Evolutionary conservation across 2,797 vertebrate genomes (phyloP).

Genomic region (Margarornis squamiger): DNA sequence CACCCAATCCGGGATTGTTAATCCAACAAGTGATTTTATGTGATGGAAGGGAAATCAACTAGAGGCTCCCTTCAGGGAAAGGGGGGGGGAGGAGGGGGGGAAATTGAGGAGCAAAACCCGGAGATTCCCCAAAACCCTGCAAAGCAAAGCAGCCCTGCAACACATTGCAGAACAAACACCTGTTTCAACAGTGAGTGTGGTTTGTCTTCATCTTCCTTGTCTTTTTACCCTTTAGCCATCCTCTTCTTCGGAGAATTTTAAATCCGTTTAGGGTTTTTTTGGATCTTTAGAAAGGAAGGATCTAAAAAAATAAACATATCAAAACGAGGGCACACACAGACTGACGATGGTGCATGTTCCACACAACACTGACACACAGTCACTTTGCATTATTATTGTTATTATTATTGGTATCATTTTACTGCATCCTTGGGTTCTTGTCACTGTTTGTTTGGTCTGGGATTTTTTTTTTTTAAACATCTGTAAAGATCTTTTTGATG

Average conservation of each 20-base stretch:
- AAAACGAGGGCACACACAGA: conserved; percentile 75
- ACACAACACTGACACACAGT: conserved; percentile 67
- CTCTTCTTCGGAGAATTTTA: conserved; percentile 32
- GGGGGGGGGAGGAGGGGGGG: not conserved
- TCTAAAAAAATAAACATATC: conserved; percentile 69
- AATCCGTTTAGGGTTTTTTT: conserved; percentile 25
- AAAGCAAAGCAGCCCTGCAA: conserved; percentile 66
- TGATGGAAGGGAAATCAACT: conserved; percentile 10
- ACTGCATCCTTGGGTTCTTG: not conserved
- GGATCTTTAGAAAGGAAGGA: conserved; percentile 64
- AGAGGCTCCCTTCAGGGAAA: not conserved
- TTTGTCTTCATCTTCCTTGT: conserved; percentile 29
- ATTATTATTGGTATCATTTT: not conserved
- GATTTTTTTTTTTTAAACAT: conserved; percentile 80
- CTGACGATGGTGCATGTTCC: conserved; percentile 73
- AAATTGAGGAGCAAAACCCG: not conserved
- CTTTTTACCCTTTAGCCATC: not conserved
- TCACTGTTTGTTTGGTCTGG: not conserved
- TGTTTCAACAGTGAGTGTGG: conserved; percentile 60
- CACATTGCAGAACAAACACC: conserved; percentile 70
- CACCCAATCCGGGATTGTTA: not conserved
- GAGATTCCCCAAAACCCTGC: not conserved
- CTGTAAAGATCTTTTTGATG: conserved; percentile 96
- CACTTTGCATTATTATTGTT: conserved; percentile 43
- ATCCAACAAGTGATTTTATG: conserved; percentile 44